Evolutionary conservation across 2,113 vertebrate genomes (phyloP).

Genomic region (Equus quagga): DNA sequence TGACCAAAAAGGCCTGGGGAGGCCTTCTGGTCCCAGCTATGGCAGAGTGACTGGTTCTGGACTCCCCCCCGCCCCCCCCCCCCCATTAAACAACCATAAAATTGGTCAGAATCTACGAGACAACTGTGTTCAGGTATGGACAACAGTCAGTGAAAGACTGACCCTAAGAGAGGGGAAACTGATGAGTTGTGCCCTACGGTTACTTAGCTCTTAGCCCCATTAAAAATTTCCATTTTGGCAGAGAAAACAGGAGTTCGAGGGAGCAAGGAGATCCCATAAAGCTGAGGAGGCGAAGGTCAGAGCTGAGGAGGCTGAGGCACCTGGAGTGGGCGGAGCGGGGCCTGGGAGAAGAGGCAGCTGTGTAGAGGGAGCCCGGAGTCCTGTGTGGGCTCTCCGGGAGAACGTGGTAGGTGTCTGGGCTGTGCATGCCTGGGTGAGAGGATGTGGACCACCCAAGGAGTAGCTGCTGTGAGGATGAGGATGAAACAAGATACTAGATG

Average conservation of each 20-base stretch:
- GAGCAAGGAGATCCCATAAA: accelerated
- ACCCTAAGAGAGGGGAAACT: neutral
- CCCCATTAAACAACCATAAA: neutral
- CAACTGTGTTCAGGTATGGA: accelerated
- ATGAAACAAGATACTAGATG: neutral
- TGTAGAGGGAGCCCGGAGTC: neutral
- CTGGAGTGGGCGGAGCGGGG: too few species aligned
- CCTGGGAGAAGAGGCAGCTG: neutral
- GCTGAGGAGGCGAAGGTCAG: accelerated
- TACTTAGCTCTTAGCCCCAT: neutral
- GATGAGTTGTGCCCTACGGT: accelerated
- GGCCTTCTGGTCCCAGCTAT: neutral
- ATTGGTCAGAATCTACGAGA: too few species aligned
- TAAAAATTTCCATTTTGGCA: neutral
- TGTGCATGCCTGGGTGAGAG: neutral
- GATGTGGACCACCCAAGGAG: neutral
- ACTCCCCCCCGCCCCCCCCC: neutral
- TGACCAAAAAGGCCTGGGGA: neutral
- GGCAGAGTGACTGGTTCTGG: neutral
- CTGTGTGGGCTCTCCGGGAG: neutral
- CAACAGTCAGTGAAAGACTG: accelerated
- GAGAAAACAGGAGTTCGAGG: neutral
- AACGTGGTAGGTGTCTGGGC: neutral
- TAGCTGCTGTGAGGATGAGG: neutral
- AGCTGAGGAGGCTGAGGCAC: neutral